Evolutionary conservation across 2,797 vertebrate genomes (phyloP), one percentile per base, ranked within the genome.

Genomic region (Falco berigora): DNA sequence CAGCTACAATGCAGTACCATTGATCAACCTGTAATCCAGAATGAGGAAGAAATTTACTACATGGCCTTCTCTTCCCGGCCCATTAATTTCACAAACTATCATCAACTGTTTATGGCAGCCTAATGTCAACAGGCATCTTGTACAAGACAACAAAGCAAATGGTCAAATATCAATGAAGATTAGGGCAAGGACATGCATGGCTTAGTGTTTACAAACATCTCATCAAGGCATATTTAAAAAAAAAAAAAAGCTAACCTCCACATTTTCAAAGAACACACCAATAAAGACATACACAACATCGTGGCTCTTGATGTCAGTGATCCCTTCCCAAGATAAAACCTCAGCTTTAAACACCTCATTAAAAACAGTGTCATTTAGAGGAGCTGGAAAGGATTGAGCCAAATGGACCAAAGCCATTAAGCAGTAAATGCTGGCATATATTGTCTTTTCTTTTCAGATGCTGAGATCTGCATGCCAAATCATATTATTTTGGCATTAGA

Each of bases 41-140:
- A 89, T 19, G 61, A 92, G 78, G 75, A 96, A 96, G 84, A 87
- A 56, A 89, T 94, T 85, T 82, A 73, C 75, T 84, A 16, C 40
- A n/a, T 38, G 50, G 46, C 38, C 42, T 62, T 91, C 61, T 78
- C n/a, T 90, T 93, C 82, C 61, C 0, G 8, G 27, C 49, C 75
- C 96, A 97, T 96, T 95, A 77, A 85, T 92, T 93, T 89, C 75
- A 46, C 61, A 38, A 53, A 59, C 72, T 49, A 7, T 91, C 83
- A 90, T 87, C 78, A 91, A 16, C 80, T 76, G 55, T 92, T 97
- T 96, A 95, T 96, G 84, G 52, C 92, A 96, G 64, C 63, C 49
- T 93, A 82, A 93, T 91, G 94, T 96, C 96, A 97, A 92, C 61
- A 79, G 25, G 49, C 32, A 52, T 67, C 88, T 82, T 79, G 34